Evolutionary conservation across 2,113 vertebrate species (phyloP).

Genomic region (Bos javanicus): DNA sequence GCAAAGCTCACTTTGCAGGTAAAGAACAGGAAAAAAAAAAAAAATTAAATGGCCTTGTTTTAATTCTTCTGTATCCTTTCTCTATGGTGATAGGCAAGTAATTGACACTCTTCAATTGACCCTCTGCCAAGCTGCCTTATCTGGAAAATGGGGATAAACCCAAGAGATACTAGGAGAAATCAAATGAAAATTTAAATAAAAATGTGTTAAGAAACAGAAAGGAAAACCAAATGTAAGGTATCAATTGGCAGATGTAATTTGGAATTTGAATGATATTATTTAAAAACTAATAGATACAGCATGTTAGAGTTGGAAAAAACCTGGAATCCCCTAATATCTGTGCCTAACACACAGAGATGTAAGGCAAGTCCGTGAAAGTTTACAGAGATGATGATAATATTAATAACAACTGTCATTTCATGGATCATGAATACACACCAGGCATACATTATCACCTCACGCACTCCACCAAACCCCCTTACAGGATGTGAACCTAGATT

Average conservation of each 20-base stretch:
- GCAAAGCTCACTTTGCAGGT: slow-evolving; percentile 54
- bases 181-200: slow-evolving; percentile 3
- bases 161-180: slow-evolving; percentile 4
- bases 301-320: background rate
- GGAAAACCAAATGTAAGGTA: background rate
- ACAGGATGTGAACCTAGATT: background rate
- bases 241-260: background rate
- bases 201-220: slow-evolving; percentile 4
- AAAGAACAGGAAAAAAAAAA: slow-evolving; percentile 28
- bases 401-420: background rate
- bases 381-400: background rate
- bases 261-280: slow-evolving; percentile 36
- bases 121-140: background rate
- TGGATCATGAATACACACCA: background rate
- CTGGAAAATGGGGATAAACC: slow-evolving; percentile 21
- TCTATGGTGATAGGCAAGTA: background rate
- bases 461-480: background rate
- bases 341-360: background rate
- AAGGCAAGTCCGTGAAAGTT: background rate
- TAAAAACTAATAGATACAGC: background rate
- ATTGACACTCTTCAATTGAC: background rate
- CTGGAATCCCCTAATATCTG: background rate
- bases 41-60: background rate
- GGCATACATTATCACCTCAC: background rate
- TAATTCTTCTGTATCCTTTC: background rate